These are phyloP conservation scores for Chlorospingus flavigularis DNA, from an alignment of 2,797 vertebrate species.

Conservation along the genomic window DNA sequence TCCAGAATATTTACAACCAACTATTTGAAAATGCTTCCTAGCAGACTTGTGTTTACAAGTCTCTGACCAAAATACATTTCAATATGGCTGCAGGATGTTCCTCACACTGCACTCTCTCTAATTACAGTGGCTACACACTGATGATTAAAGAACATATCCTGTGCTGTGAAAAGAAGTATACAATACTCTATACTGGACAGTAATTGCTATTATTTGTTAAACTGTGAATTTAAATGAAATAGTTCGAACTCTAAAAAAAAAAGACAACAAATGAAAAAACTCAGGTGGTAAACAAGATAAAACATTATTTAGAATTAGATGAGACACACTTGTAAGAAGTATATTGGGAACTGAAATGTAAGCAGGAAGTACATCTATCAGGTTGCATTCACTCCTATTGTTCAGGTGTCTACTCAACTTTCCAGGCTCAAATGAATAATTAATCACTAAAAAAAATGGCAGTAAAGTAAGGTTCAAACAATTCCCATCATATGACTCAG, in stretches of 20 bases:
- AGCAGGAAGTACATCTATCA: not conserved
- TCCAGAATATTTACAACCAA: slow-evolving; percentile 4
- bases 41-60: not conserved
- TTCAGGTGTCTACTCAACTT: not conserved
- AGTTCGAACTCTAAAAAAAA: not conserved
- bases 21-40: not conserved
- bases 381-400: not conserved
- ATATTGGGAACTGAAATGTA: not conserved
- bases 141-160: not conserved
- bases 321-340: not conserved
- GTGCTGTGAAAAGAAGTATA: not conserved
- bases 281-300: not conserved
- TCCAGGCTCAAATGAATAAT: not conserved
- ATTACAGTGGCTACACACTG: not conserved
- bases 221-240: not conserved
- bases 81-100: not conserved
- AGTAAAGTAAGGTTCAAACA: not conserved
- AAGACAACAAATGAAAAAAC: rapidly evolving
- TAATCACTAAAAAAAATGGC: not conserved
- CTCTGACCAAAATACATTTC: not conserved
- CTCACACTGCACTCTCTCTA: not conserved
- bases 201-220: not conserved
- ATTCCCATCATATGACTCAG: not conserved
- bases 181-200: not conserved
- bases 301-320: not conserved